Evolutionary conservation across 2,797 vertebrate genomes (phyloP), one percentile per base, ranked within the genome.

Genomic region (Halcyon chelicuti): DNA sequence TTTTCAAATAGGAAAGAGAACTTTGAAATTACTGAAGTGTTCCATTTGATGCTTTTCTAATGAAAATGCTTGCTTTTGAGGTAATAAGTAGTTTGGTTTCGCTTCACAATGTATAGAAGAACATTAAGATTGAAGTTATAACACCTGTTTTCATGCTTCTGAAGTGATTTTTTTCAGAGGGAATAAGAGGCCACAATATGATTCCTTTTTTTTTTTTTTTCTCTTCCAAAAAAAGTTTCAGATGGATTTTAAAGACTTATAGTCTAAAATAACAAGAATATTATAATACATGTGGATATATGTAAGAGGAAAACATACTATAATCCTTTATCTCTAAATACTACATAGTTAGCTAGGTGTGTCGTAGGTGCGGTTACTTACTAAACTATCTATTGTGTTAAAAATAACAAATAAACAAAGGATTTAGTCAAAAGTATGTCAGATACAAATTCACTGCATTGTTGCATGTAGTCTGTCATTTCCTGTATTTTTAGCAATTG

Each of bases 191-290:
- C 3, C 21, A 44, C 14, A 57, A 26, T 18, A 70, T 14, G 5
- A 39, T 17, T 14, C 2, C 4, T 25, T 29, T 12, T 25, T 2
- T 1, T 2, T 1, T 11, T 37, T 5, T 9, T 49, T 79, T 28
- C 4, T 9, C 4, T 3, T 4, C 4, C 7, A 2, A 5, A 14
- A 51, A 15, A 0, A 10, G 5, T 66, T 77, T 77, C 21, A 74
- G n/a, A 40, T 11, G 6, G 3, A 67, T 62, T 75, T 26, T 17
- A 62, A 60, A 39, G 0, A 1, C 63, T 81, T 55, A n/a, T n/a
- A 42, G 12, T 61, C 4, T 49, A 65, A 79, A 76, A 75, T 7
- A 58, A 21, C 46, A 72, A 2, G 25, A 91, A 65, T 46, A 3
- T 40, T 14, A 2, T 20, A 81, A 51, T 9, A 8, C 2, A 16